Conservation (phyloP, 2,888 invertebrate genomes). For the Amphipyra berbera region DNA sequence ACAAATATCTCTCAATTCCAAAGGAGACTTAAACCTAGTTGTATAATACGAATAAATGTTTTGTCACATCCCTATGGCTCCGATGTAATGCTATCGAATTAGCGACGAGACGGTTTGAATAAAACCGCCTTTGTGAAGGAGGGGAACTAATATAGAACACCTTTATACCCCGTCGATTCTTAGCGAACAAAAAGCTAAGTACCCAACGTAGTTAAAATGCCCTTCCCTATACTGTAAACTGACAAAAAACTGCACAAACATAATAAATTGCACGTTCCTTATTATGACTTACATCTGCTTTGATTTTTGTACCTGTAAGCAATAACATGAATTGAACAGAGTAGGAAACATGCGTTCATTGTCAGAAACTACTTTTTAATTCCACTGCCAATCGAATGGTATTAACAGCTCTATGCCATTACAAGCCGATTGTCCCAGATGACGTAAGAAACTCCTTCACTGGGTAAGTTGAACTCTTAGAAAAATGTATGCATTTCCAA, state of each 20-base stretch:
- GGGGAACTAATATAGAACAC: constrained; percentile 19
- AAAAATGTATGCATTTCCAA: too few species aligned
- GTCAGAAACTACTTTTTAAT: too few species aligned
- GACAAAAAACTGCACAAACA: constrained; percentile 40
- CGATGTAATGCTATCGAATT: constrained; percentile 72
- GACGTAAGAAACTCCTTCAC: too few species aligned
- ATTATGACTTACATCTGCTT: constrained; percentile 13
- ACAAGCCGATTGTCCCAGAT: too few species aligned
- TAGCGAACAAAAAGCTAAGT: constrained; percentile 28
- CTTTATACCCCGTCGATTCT: constrained; percentile 31
- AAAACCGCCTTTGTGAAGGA: constrained; percentile 27
- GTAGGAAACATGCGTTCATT: too few species aligned
- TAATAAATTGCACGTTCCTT: constrained; percentile 33
- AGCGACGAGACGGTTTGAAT: constrained; percentile 56
- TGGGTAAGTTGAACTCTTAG: too few species aligned
- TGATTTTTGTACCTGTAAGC: too few species aligned
- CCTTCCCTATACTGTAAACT: constrained; percentile 16
- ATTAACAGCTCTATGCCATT: too few species aligned
- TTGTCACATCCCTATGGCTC: constrained; percentile 84
- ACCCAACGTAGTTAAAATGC: constrained; percentile 28
- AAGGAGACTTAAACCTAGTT: constrained; percentile 83
- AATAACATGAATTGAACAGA: too few species aligned
- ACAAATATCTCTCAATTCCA: constrained; percentile 84
- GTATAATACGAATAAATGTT: constrained; percentile 87
- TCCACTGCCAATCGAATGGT: too few species aligned